Evolutionary conservation across 1,140 invertebrate genomes (phyloP), one percentile per base, ranked within the genome.

Genomic region (Pogonomyrmex californicus): DNA sequence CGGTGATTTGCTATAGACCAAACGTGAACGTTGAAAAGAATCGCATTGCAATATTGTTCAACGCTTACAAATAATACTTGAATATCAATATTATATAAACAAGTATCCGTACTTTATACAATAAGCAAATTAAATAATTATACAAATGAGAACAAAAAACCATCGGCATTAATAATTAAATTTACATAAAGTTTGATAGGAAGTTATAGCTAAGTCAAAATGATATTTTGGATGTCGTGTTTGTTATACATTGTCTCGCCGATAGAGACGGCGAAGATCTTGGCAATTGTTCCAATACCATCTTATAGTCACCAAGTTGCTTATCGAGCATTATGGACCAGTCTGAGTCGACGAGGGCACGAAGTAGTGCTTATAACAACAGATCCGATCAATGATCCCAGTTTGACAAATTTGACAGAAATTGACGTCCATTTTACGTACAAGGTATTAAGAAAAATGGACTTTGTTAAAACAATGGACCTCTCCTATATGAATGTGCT

Each of bases 301-400:
- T 96, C 96, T 0, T 94, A 95, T 65, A 97, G 96, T 87, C 96
- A 97, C 90, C 96, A 96, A 92, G 91, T 96, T 4, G 95, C 96
- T 0, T 96, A 95, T 79, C 93, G 86, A 86, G 92, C 90, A 51
- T 85, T 95, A 87, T 94, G 92, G 86, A 92, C 87, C 1, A 91
- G 92, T 44, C 65, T 96, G 51, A 91, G 91, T 0, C 83, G 78
- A 41, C 92, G 94, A 41, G 96, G 96, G 0, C 96, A 96, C 66
- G 81, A 96, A 47, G 63, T 96, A 0, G 94, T 95, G 0, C 75
- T 95, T 0, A 83, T 95, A 4, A 95, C 95, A 0, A 86, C 92
- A 3, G 56, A 92, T 73, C 94, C 94, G 0, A 77, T 93, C 10
- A 91, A 91, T 12, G 85, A 92, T 17, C 70, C 85, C 2, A 87